Conservation (phyloP, 2,113 vertebrate genomes). For the Rhinolophus sinicus region DNA sequence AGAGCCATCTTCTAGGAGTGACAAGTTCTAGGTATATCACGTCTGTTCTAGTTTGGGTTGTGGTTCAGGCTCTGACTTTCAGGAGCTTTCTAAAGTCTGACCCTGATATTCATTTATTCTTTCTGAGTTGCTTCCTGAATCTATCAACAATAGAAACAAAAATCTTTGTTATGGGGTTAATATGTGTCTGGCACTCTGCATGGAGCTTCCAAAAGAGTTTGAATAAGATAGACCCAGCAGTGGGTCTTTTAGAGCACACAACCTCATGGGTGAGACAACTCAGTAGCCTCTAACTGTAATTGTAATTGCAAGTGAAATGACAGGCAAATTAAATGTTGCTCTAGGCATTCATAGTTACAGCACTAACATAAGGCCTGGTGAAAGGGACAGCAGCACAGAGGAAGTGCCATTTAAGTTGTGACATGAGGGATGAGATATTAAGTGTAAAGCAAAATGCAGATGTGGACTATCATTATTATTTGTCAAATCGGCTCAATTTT, state of each 20-base stretch:
- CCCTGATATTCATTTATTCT: neutral
- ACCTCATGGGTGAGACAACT: neutral
- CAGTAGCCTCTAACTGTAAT: neutral
- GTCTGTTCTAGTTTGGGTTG: neutral
- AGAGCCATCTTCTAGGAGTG: neutral
- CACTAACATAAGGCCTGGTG: neutral
- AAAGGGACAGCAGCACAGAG: neutral
- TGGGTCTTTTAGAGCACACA: neutral
- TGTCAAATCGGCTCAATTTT: neutral
- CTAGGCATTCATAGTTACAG: neutral
- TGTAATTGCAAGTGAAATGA: neutral
- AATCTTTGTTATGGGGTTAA: neutral
- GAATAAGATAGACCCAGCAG: neutral
- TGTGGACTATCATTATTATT: neutral
- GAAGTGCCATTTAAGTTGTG: neutral
- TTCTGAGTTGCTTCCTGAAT: neutral
- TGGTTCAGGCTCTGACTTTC: neutral
- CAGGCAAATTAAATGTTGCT: neutral
- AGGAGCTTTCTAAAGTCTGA: neutral
- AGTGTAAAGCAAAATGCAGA: neutral
- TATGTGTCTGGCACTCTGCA: neutral
- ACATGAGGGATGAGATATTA: neutral
- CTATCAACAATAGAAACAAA: neutral
- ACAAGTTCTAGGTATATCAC: neutral
- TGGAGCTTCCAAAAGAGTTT: neutral